Conservation (phyloP, 2,888 invertebrate genomes). For the Timandra comae region DNA sequence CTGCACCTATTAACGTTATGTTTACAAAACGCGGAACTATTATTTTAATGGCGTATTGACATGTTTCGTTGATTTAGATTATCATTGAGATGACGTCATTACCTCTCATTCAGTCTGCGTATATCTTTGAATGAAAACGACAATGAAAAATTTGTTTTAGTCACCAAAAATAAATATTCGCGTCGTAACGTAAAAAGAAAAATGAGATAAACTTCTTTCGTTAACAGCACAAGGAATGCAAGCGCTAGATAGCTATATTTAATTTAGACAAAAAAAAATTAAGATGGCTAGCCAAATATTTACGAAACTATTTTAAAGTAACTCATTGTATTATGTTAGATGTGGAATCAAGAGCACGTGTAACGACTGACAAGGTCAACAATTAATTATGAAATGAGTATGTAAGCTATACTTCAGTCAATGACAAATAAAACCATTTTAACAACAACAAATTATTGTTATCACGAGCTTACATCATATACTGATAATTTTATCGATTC, state of each 20-base stretch:
- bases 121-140: slow-evolving; percentile 1
- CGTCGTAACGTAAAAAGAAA: too few relatives aligned
- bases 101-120: slow-evolving; percentile 31
- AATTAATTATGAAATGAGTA: slow-evolving; percentile 17
- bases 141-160: too few relatives aligned
- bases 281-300: slow-evolving; percentile 3
- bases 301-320: slow-evolving; percentile 2
- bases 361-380: slow-evolving; percentile 16
- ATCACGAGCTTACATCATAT: slow-evolving; percentile 29
- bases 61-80: slow-evolving; percentile 39
- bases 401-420: slow-evolving; percentile 16
- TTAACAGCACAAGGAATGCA: too few relatives aligned
- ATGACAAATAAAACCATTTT: slow-evolving; percentile 14
- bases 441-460: slow-evolving; percentile 18
- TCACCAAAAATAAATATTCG: too few relatives aligned
- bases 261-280: too few relatives aligned
- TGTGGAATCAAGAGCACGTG: slow-evolving; percentile 14
- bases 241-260: too few relatives aligned
- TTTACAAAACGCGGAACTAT: slow-evolving; percentile 40
- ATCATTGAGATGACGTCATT: slow-evolving; percentile 34
- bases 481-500: slow-evolving; percentile 20
- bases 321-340: slow-evolving; percentile 4
- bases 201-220: too few relatives aligned
- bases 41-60: slow-evolving; percentile 37
- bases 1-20: slow-evolving; percentile 20